A percentile compares a stretch with the other conserved stretches of the same genome.
Conservation (phyloP, 2,888 invertebrate genomes). For the Cheilosia variabilis region DNA sequence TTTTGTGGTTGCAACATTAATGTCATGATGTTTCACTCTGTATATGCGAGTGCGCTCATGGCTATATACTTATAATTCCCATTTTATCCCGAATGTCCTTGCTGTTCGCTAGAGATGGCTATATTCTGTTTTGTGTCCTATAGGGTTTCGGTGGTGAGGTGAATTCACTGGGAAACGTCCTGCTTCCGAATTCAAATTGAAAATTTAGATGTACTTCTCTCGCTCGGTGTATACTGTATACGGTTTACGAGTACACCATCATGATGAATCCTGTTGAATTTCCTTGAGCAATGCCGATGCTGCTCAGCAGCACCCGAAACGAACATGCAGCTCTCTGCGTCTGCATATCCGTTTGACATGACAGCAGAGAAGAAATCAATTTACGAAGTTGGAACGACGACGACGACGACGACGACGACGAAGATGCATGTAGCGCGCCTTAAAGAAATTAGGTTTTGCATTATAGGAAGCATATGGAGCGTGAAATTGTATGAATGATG, state of each 20-base stretch:
- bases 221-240: slow-evolving; percentile 10
- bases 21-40: slow-evolving; percentile 61
- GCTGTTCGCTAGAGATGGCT: not conserved
- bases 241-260: slow-evolving; percentile 12
- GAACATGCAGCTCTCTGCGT: slow-evolving; percentile 25
- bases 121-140: slow-evolving; percentile 2
- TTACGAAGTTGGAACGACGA: slow-evolving; percentile 55
- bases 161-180: slow-evolving; percentile 65
- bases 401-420: slow-evolving; percentile 33
- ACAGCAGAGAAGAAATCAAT: slow-evolving; percentile 72
- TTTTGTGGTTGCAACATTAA: slow-evolving; percentile 74
- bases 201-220: slow-evolving; percentile 69
- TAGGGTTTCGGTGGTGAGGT: slow-evolving; percentile 21
- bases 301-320: slow-evolving; percentile 17
- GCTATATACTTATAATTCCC: slow-evolving; percentile 12
- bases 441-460: slow-evolving; percentile 72
- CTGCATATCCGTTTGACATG: slow-evolving; percentile 61
- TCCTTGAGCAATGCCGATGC: slow-evolving; percentile 40
- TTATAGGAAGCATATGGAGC: slow-evolving; percentile 70
- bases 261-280: slow-evolving; percentile 73
- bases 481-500: slow-evolving; percentile 71
- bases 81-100: slow-evolving; percentile 31
- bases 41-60: not conserved
- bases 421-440: slow-evolving; percentile 63
- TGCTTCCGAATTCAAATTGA: slow-evolving; percentile 75